Evolutionary conservation across 1,140 invertebrate species (phyloP).

Genomic region (Papilio helenus): DNA sequence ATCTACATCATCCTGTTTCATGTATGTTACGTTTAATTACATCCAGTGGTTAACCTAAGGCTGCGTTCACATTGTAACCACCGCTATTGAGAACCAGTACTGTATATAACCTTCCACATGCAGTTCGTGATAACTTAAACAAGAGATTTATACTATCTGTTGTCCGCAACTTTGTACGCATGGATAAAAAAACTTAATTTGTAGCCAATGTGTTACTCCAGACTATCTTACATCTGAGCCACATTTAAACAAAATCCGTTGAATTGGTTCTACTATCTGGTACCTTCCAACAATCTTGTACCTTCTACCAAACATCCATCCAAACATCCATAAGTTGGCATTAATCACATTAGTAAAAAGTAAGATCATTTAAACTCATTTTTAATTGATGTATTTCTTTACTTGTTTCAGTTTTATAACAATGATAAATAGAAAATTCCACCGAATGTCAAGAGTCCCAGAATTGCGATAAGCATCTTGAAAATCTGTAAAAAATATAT

Average conservation of each 20-base stretch:
- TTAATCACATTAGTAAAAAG: too few relatives aligned
- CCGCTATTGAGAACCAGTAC: not conserved
- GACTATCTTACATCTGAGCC: too few relatives aligned
- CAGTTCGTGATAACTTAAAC: not conserved
- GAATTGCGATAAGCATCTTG: slow-evolving; percentile 18
- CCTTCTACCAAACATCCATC: too few relatives aligned
- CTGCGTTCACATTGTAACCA: not conserved
- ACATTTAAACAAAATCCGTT: too few relatives aligned
- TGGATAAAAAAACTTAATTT: too few relatives aligned
- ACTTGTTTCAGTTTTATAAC: not conserved
- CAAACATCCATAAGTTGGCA: too few relatives aligned
- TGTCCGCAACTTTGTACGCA: too few relatives aligned
- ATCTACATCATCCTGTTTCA: not conserved
- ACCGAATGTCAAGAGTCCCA: slow-evolving; percentile 20
- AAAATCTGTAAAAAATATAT: slow-evolving; percentile 28
- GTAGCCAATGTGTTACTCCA: too few relatives aligned
- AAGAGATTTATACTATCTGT: too few relatives aligned
- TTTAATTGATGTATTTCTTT: not conserved
- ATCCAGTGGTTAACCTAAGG: not conserved
- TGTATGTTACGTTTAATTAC: slow-evolving; percentile 10
- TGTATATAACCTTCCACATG: not conserved
- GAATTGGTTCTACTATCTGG: too few relatives aligned
- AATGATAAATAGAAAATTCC: slow-evolving; percentile 30
- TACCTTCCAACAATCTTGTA: too few relatives aligned
- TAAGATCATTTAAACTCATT: not conserved